Base-by-base conservation (phyloP, 2,888 invertebrate species). In the Himalopsyche japonica region DNA sequence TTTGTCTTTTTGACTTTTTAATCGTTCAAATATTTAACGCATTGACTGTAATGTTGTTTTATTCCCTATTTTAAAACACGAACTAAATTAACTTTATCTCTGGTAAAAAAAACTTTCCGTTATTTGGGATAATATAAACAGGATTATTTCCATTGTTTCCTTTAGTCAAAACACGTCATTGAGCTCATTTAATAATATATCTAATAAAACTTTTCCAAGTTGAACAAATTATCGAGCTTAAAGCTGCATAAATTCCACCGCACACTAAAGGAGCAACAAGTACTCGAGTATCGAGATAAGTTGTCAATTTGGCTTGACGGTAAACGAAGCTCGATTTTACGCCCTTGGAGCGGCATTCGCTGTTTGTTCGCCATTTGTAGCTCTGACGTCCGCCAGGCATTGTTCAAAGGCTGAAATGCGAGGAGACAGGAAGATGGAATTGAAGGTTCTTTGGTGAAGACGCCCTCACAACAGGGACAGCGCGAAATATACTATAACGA, bases 301-400 rank as follows among this genome's bases (percentile, higher is more conserved):
- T 70, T 70, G 70, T 70, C 70, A 70, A 70, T 70, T 70, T 70
- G 70, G 70, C 27, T 70, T 70, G 70, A 70, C 70, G 70, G 70
- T 70, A 70, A 70, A 70, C 70, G 70, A 70, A 70, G 70, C 27
- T 70, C 70, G 70, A 70, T 70, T 70, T 70, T 70, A 70, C 70
- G 70, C 70, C 70, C 70, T 30, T 70, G 27, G 27, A 70, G 70
- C 70, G 70, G 70, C 70, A 70, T 48, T 48, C 57, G 83, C 83
- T 83, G 83, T 83, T 83, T 83, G 83, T 83, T 80, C 76, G 83
- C 83, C 83, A 83, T 83, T 83, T 83, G 83, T 83, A 83, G 83
- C 83, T 70, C 80, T 83, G 83, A 83, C 83, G 80, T 83, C 80
- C 80, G 77, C 70, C 76, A 77, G 83, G 76, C 83, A 83, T 80